phyloP scores from a whole-genome alignment of 1,140 invertebrate species.

The Zaprionus ornatus region DNA sequence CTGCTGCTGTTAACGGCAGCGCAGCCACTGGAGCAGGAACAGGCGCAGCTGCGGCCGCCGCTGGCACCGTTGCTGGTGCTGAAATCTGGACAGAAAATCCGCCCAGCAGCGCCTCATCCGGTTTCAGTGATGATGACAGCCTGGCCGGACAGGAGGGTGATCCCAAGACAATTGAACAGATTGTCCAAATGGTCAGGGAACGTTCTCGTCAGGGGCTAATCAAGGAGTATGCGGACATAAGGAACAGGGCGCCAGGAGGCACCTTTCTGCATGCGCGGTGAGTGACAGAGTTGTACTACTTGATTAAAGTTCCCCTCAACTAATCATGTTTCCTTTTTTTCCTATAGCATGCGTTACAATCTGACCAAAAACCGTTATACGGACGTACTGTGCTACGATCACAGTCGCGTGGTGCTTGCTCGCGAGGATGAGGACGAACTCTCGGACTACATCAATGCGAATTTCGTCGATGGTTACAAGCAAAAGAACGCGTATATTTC shows the following conservation, averaged over 20 bases:
- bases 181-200: constrained; percentile 90
- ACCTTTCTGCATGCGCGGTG: constrained; percentile 90
- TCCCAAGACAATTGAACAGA: constrained; percentile 88
- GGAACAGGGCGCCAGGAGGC: constrained; percentile 91
- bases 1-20: constrained; percentile 51
- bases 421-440: constrained; percentile 89
- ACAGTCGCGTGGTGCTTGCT: constrained; percentile 94
- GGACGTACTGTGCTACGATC: constrained; percentile 98
- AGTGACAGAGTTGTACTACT: not conserved
- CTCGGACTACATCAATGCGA: constrained; percentile 98
- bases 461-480: constrained; percentile 99
- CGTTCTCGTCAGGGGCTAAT: constrained; percentile 91
- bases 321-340: not conserved
- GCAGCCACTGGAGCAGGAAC: constrained; percentile 57
- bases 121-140: constrained; percentile 94
- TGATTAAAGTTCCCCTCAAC: too few relatives aligned
- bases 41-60: not conserved
- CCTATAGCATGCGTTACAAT: constrained; percentile 90
- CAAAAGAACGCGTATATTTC: constrained; percentile 99
- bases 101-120: constrained; percentile 91
- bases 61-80: constrained; percentile 56
- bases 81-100: constrained; percentile 88
- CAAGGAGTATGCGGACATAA: constrained; percentile 94
- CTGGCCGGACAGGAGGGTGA: constrained; percentile 89
- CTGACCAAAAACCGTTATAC: constrained; percentile 97